phyloP scores from a whole-genome alignment of 1,140 invertebrate genomes.

The Pseudomyrmex sp. region DNA sequence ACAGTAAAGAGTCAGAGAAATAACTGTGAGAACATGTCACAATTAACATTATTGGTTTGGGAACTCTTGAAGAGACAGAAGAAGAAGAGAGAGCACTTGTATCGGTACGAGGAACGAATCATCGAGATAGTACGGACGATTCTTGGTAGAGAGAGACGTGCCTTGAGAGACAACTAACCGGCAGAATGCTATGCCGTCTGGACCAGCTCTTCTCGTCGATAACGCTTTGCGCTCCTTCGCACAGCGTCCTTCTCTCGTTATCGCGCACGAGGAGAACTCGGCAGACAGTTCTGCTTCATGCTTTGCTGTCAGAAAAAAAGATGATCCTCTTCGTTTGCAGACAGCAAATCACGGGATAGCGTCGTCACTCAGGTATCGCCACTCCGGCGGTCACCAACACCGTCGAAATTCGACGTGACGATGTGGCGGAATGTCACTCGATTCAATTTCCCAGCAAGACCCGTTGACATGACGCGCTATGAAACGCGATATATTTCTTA shows the following conservation, averaged over 20 bases:
- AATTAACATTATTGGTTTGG: constrained; percentile 19
- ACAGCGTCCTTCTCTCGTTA: constrained; percentile 36
- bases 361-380: background rate
- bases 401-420: constrained; percentile 6
- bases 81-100: constrained; percentile 37
- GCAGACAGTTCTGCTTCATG: constrained; percentile 42
- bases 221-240: constrained; percentile 71
- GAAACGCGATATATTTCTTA: background rate
- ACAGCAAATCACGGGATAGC: constrained; percentile 58
- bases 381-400: constrained; percentile 2
- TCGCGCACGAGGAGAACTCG: constrained; percentile 47
- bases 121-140: constrained; percentile 78
- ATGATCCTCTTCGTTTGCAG: constrained; percentile 65
- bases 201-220: constrained; percentile 74
- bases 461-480: background rate
- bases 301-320: constrained; percentile 63
- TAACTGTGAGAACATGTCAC: constrained; percentile 5
- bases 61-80: background rate
- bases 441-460: constrained; percentile 5
- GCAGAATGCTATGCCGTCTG: constrained; percentile 72
- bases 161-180: constrained; percentile 82
- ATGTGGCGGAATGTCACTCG: background rate
- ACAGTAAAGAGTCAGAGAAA: no score
- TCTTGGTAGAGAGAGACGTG: constrained; percentile 82
- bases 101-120: constrained; percentile 76